A percentile compares a stretch with the other conserved stretches of the same genome.
Evolutionary conservation across 2,888 invertebrate genomes (phyloP).

Genomic region (Hylaea fasciaria): DNA sequence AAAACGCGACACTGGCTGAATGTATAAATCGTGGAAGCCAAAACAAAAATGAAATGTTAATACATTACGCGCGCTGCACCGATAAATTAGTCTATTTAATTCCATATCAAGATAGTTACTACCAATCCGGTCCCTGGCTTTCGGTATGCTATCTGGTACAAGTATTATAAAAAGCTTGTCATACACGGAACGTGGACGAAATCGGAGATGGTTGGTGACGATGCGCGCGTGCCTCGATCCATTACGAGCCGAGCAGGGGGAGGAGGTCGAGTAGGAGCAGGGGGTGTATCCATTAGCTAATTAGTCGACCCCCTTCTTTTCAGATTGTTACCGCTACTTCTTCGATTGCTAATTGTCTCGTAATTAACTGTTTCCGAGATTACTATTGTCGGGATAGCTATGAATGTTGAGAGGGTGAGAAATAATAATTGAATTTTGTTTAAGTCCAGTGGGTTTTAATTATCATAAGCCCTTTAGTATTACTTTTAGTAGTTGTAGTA

Average conservation of each 20-base stretch:
- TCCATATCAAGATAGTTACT: too few species aligned
- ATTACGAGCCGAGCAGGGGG: conserved; percentile 61
- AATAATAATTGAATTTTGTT: background rate
- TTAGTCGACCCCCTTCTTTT: conserved; percentile 77
- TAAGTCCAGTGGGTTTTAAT: too few species aligned
- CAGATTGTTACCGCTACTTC: conserved; percentile 75
- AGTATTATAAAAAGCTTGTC: conserved; percentile 20
- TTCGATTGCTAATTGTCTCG: conserved; percentile 75
- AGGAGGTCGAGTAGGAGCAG: conserved; percentile 45
- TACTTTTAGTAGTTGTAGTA: too few species aligned
- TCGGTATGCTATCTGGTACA: too few species aligned
- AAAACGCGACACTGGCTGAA: too few species aligned
- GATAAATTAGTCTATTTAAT: too few species aligned
- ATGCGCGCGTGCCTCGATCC: conserved; percentile 77
- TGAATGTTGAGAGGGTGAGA: background rate
- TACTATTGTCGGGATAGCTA: background rate
- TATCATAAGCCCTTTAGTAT: too few species aligned
- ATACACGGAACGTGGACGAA: conserved; percentile 44
- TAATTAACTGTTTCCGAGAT: conserved; percentile 48
- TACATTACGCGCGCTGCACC: too few species aligned
- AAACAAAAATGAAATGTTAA: too few species aligned
- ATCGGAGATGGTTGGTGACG: conserved; percentile 68
- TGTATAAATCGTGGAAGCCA: too few species aligned
- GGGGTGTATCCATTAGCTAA: conserved; percentile 76
- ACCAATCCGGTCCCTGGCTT: too few species aligned